phyloP scores from a whole-genome alignment of 2,113 vertebrate genomes.

The Hippoglossus stenolepis region DNA sequence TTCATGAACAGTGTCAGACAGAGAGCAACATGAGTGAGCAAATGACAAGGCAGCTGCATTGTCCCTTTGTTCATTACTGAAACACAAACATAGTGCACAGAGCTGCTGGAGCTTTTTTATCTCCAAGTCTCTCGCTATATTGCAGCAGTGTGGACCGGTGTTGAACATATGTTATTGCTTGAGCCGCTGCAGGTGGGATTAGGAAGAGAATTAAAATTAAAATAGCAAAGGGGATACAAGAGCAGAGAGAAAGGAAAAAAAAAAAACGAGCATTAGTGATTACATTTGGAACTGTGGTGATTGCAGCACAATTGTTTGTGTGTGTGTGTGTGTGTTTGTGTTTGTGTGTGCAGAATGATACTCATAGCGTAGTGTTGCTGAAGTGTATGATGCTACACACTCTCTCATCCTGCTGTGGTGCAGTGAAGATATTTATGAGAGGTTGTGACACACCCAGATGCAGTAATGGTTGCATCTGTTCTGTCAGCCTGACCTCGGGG shows the following conservation, averaged over 20 bases:
- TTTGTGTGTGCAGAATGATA: background rate
- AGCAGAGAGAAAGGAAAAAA: constrained; percentile 3
- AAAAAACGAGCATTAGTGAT: constrained; percentile 24
- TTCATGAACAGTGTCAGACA: constrained; percentile 34
- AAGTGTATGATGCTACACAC: constrained; percentile 17
- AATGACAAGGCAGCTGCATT: constrained; percentile 43
- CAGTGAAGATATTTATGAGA: constrained; percentile 58
- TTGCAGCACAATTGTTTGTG: background rate
- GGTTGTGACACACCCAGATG: constrained; percentile 47
- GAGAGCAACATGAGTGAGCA: constrained; percentile 39
- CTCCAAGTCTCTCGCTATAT: constrained; percentile 28
- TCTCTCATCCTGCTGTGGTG: constrained; percentile 43
- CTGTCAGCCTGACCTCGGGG: constrained; percentile 64
- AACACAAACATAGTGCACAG: constrained; percentile 36
- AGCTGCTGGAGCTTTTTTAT: constrained; percentile 12
- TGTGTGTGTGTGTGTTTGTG: constrained; percentile 4
- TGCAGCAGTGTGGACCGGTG: constrained; percentile 49
- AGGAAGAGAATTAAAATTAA: constrained; percentile 67
- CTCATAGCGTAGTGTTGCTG: constrained; percentile 19
- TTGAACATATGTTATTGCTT: constrained; percentile 76
- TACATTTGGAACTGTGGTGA: constrained; percentile 6
- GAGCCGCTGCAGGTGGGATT: constrained; percentile 55
- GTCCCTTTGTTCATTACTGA: constrained; percentile 41
- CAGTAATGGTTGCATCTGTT: constrained; percentile 55
- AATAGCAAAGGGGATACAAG: constrained; percentile 41